A percentile compares a stretch with the other conserved stretches of the same genome.
Conservation (phyloP, 2,113 vertebrate species). For the Nannospalax galili region DNA sequence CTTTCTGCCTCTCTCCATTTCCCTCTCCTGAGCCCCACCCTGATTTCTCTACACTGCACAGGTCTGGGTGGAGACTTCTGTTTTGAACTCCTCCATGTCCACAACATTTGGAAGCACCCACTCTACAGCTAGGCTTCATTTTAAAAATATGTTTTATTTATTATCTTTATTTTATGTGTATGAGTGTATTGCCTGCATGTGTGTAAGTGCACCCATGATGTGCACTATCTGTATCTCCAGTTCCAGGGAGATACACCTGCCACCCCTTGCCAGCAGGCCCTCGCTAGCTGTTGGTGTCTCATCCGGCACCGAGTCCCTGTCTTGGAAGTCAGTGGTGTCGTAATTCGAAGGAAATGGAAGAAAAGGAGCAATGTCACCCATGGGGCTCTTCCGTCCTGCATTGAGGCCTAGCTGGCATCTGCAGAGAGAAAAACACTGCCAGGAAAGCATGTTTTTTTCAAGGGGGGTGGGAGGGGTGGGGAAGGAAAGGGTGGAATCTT, state of each 20-base stretch:
- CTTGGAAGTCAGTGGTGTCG: slow-evolving; percentile 54
- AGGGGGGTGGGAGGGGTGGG: slow-evolving; percentile 59
- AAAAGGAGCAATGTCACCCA: slow-evolving; percentile 87
- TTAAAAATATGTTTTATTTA: too few species aligned
- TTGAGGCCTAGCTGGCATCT: slow-evolving; percentile 73
- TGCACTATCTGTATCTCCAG: too few species aligned
- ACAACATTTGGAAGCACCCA: neutral
- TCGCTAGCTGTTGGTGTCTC: slow-evolving; percentile 35
- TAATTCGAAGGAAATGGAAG: slow-evolving; percentile 86
- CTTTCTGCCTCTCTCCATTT: neutral
- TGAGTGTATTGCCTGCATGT: too few species aligned
- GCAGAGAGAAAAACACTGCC: slow-evolving; percentile 40
- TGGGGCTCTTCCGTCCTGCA: slow-evolving; percentile 53
- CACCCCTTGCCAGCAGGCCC: neutral
- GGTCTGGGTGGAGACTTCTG: neutral
- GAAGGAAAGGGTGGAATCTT: slow-evolving; percentile 61
- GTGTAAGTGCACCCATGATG: too few species aligned
- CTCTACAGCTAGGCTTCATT: neutral
- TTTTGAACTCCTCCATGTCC: neutral
- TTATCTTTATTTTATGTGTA: too few species aligned
- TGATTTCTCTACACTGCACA: neutral
- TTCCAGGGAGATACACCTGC: too few species aligned
- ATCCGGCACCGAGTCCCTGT: neutral
- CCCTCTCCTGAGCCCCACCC: neutral
- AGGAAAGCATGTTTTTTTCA: neutral